Percentiles rank a stretch among this genome's conserved stretches.
Evolutionary conservation across 2,888 invertebrate species (phyloP).

Genomic region (Catotricha subobsoleta): DNA sequence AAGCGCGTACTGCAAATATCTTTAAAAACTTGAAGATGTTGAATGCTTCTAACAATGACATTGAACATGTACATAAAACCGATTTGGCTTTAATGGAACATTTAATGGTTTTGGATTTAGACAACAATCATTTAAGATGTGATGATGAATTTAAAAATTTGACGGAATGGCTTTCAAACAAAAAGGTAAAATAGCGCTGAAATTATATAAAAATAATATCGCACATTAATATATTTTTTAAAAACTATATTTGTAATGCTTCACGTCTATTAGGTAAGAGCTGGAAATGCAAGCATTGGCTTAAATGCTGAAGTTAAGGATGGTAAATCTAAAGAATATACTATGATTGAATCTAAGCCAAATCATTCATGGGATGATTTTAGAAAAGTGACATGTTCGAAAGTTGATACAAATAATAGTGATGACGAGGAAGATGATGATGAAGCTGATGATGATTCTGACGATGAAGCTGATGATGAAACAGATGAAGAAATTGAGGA

Average conservation of each 20-base stretch:
- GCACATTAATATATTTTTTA: no score
- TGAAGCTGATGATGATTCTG: conserved; percentile 26
- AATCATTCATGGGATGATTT: conserved; percentile 22
- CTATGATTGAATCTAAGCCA: no score
- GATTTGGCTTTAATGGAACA: conserved; percentile 24
- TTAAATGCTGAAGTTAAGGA: conserved; percentile 4
- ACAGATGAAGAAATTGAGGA: conserved; percentile 17
- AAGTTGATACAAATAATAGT: no score
- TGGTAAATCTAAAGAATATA: no score
- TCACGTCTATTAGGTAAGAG: neutral
- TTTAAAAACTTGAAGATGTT: conserved; percentile 37
- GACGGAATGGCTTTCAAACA: conserved; percentile 26
- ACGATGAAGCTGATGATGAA: conserved; percentile 28
- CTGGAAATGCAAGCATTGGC: neutral
- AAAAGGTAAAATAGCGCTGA: conserved; percentile 9
- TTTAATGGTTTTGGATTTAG: conserved; percentile 33
- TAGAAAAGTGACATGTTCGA: no score
- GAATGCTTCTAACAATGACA: conserved; percentile 32
- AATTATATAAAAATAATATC: no score
- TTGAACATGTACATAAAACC: conserved; percentile 19
- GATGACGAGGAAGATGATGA: conserved; percentile 19
- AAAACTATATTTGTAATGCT: neutral
- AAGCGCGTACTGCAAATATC: conserved; percentile 27
- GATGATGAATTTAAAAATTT: conserved; percentile 46
- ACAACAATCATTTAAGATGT: conserved; percentile 49